phyloP scores from a whole-genome alignment of 2,797 vertebrate species.

The Aselliscus stoliczkanus region DNA sequence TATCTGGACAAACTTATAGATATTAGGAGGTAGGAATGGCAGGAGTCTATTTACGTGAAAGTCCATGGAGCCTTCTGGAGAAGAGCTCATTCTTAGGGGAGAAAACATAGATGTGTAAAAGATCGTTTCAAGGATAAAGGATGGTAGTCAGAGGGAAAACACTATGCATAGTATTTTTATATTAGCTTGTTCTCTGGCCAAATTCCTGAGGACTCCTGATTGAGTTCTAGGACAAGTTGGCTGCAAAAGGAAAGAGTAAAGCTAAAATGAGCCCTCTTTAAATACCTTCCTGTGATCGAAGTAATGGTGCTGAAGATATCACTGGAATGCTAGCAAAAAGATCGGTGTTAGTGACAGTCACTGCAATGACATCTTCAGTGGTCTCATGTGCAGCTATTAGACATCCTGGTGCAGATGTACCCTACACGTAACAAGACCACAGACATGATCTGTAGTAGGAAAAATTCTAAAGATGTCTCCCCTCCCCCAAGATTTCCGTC shows the following conservation, averaged over 20 bases:
- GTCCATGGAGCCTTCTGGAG: neutral
- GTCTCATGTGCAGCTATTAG: neutral
- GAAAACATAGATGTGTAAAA: neutral
- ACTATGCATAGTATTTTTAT: neutral
- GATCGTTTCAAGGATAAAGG: neutral
- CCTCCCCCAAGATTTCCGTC: neutral
- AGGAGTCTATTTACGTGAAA: neutral
- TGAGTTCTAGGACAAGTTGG: neutral
- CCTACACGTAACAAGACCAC: neutral
- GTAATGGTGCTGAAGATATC: neutral
- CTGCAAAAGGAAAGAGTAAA: neutral
- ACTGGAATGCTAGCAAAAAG: neutral
- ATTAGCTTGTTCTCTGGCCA: constrained; percentile 19
- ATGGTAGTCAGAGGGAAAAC: neutral
- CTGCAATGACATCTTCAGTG: neutral
- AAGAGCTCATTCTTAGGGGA: neutral
- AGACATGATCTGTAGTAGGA: neutral
- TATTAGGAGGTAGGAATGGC: neutral
- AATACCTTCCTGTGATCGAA: neutral
- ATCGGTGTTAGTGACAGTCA: neutral
- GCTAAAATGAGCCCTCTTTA: neutral
- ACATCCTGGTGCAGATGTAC: neutral
- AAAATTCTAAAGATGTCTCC: neutral
- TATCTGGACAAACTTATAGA: neutral
- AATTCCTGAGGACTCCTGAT: neutral